A percentile compares a stretch with the other conserved stretches of the same genome.
phyloP scores from a whole-genome alignment of 2,888 invertebrate genomes.

The Clunio marinus region DNA sequence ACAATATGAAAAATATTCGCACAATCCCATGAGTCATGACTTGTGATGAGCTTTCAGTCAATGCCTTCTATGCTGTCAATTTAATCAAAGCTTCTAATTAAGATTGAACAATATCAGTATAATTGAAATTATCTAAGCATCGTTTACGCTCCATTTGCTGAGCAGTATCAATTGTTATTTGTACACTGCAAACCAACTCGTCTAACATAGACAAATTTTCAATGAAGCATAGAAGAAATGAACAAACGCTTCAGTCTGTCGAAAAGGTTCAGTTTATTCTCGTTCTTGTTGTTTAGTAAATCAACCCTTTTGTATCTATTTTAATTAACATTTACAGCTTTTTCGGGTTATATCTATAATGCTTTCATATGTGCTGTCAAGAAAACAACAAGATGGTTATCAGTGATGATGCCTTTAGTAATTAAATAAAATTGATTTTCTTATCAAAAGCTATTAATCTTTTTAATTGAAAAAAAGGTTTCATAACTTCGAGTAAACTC shows the following conservation, averaged over 20 bases:
- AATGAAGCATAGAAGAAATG: too few relatives aligned
- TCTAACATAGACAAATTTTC: too few relatives aligned
- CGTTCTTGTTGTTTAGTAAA: not conserved
- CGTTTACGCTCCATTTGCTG: not conserved
- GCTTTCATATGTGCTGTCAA: too few relatives aligned
- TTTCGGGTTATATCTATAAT: too few relatives aligned
- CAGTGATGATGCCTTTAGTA: too few relatives aligned
- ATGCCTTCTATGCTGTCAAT: not conserved
- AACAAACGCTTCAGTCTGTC: not conserved
- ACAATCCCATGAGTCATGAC: not conserved
- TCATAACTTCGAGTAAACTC: too few relatives aligned
- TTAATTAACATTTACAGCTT: not conserved
- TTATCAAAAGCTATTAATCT: too few relatives aligned
- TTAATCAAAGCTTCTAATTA: not conserved
- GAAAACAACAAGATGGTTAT: too few relatives aligned
- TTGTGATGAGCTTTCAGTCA: conserved; percentile 23
- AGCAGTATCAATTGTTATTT: too few relatives aligned
- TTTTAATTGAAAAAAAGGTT: too few relatives aligned
- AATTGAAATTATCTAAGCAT: conserved; percentile 6
- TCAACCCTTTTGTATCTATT: not conserved
- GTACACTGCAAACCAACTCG: not conserved
- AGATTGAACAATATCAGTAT: not conserved
- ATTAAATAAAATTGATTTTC: too few relatives aligned
- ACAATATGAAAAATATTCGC: not conserved
- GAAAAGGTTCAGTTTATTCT: not conserved